Base-by-base conservation (phyloP, 2,888 invertebrate genomes). In the Mesopsocus fuscifrons region DNA sequence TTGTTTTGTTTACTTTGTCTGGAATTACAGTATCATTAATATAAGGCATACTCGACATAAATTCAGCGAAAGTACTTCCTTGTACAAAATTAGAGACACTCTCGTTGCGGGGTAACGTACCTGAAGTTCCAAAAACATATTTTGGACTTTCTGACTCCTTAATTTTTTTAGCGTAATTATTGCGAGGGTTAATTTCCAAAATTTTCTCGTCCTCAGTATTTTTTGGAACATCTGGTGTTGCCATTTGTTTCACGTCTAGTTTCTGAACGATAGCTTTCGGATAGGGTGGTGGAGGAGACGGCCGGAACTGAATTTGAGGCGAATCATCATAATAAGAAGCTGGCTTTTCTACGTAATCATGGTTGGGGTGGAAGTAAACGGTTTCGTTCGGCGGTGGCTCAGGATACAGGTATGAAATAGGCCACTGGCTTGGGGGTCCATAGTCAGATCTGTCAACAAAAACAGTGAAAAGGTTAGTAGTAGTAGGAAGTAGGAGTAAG, bases 401-500 rank as follows among this genome's bases (percentile, higher is more conserved):
- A 57, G 75, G 74, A 54, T 87, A 85, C 1, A 85, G 65, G 56
- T 84, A 87, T 1, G 81, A 77, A 15, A 85, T 76, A 0, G 84
- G 84, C 82, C 83, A 85, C 57, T 42, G 61, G 44, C 41, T 60
- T 57, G 43, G 60, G 57, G 9, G 62, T 57, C 44, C 59, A 54
- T 23, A 34, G 31, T 62, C 59, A 51, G 44, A 57, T 54, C 42
- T 53, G 44, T 51, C 47, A 26, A 9, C 6, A 26, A 26, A 26
- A 26, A 9, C 26, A 26, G 11, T 26, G 26, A 26, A 26, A n/a
- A n/a, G n/a, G n/a, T n/a, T n/a, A n/a, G n/a, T n/a, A n/a, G n/a
- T n/a, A n/a, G n/a, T n/a, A n/a, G n/a, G n/a, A n/a, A n/a, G n/a
- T n/a, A n/a, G n/a, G n/a, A n/a, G n/a, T n/a, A n/a, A n/a, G n/a